Percentiles rank a stretch among this genome's conserved stretches.
phyloP scores from a whole-genome alignment of 2,888 invertebrate genomes.

The Pemphredon lugubris region DNA sequence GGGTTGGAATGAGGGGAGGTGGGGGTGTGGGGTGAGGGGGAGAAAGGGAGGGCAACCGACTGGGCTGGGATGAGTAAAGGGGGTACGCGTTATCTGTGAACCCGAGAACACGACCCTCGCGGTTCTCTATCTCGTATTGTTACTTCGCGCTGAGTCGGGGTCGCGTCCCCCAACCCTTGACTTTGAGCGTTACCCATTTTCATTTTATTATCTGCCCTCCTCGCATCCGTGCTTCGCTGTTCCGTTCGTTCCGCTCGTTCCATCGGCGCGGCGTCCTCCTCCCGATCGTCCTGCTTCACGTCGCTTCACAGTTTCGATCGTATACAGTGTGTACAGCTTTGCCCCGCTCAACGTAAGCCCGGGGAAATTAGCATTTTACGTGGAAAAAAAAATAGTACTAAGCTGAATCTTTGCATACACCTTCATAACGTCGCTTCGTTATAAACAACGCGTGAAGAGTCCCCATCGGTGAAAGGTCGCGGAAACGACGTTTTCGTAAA shows the following conservation, averaged over 20 bases:
- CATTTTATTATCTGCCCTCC: conserved; percentile 76
- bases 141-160: conserved; percentile 65
- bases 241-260: conserved; percentile 15
- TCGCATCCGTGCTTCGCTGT: conserved; percentile 57
- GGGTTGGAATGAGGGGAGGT: conserved; percentile 19
- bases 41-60: conserved; percentile 47
- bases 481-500: too few relatives aligned
- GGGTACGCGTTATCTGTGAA: conserved; percentile 72
- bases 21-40: conserved; percentile 46
- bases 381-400: too few relatives aligned
- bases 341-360: too few relatives aligned
- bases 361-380: too few relatives aligned
- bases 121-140: conserved; percentile 72
- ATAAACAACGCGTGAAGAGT: too few relatives aligned
- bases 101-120: conserved; percentile 68
- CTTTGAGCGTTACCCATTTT: conserved; percentile 75
- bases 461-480: too few relatives aligned
- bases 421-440: too few relatives aligned
- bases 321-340: too few relatives aligned
- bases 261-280: conserved; percentile 10
- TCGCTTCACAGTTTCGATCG: too few relatives aligned
- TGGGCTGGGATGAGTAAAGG: too few relatives aligned
- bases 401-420: too few relatives aligned
- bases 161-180: conserved; percentile 71
- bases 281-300: not conserved